phyloP scores from a whole-genome alignment of 2,113 vertebrate species.

The Anarhynchus alexandrinus region DNA sequence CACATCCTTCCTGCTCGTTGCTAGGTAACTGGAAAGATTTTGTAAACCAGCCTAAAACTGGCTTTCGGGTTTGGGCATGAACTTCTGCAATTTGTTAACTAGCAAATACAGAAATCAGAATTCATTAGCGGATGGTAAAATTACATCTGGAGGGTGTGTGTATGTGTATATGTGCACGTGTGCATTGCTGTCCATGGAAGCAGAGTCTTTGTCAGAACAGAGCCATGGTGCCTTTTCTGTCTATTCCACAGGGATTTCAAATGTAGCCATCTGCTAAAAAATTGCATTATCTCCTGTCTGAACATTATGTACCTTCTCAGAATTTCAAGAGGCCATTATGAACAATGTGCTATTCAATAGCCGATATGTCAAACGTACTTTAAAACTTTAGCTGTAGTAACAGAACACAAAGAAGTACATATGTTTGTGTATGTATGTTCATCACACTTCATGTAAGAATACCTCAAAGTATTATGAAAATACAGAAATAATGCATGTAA shows the following conservation, averaged over 20 bases:
- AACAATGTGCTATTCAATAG: neutral
- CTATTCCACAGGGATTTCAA: neutral
- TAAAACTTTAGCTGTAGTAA: neutral
- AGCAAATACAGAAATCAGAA: neutral
- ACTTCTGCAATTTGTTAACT: neutral
- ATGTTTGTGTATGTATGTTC: neutral
- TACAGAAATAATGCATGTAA: neutral
- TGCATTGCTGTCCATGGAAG: neutral
- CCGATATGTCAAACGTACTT: neutral
- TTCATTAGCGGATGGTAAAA: neutral
- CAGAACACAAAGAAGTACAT: neutral
- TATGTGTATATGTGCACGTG: fast-evolving
- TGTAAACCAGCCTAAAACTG: neutral
- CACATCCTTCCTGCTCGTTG: constrained; percentile 24
- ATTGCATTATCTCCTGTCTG: neutral
- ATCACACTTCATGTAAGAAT: neutral
- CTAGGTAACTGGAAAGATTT: constrained; percentile 2
- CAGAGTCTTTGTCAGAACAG: neutral
- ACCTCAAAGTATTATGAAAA: neutral
- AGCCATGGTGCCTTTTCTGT: neutral
- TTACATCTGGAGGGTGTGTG: neutral
- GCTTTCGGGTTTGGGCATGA: neutral
- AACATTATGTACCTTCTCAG: neutral
- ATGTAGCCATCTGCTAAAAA: neutral
- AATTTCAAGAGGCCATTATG: neutral